Percentiles rank a stretch among this genome's conserved stretches.
Evolutionary conservation across 2,797 vertebrate species (phyloP).

Genomic region (Acanthurus tractus): DNA sequence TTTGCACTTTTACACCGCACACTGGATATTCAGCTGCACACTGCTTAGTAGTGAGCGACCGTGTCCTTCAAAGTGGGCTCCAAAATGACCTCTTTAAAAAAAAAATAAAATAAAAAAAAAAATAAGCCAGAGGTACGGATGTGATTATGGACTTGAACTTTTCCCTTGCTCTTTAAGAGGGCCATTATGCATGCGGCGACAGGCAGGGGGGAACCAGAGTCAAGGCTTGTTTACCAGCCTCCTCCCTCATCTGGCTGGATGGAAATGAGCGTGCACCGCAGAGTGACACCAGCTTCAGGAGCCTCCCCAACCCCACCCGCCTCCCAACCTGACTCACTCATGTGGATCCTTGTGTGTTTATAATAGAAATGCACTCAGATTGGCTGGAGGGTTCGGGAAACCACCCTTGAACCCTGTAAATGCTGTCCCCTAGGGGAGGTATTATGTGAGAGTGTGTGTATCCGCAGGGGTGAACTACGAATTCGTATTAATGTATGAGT

Average conservation of each 20-base stretch:
- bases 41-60: background rate
- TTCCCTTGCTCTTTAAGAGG: conserved; percentile 56
- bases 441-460: conserved; percentile 55
- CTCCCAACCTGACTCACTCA: conserved; percentile 40
- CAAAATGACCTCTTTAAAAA: conserved; percentile 46
- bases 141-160: conserved; percentile 73
- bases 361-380: conserved; percentile 67
- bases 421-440: conserved; percentile 50
- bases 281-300: conserved; percentile 66
- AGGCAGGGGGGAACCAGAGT: conserved; percentile 45
- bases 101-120: conserved; percentile 10
- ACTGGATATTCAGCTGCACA: conserved; percentile 2
- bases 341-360: conserved; percentile 58
- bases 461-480: conserved; percentile 41
- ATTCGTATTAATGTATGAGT: conserved; percentile 31
- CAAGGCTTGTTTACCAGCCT: conserved; percentile 72
- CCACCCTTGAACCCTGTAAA: conserved; percentile 78
- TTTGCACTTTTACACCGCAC: conserved; percentile 13
- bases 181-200: conserved; percentile 63
- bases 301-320: conserved; percentile 3
- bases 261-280: conserved; percentile 69
- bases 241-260: conserved; percentile 56
- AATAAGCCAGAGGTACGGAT: conserved; percentile 53
- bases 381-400: conserved; percentile 55
- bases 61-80: conserved; percentile 43